A percentile compares a stretch with the other conserved stretches of the same genome.
phyloP scores from a whole-genome alignment of 2,797 vertebrate species.

The Gila robusta region DNA sequence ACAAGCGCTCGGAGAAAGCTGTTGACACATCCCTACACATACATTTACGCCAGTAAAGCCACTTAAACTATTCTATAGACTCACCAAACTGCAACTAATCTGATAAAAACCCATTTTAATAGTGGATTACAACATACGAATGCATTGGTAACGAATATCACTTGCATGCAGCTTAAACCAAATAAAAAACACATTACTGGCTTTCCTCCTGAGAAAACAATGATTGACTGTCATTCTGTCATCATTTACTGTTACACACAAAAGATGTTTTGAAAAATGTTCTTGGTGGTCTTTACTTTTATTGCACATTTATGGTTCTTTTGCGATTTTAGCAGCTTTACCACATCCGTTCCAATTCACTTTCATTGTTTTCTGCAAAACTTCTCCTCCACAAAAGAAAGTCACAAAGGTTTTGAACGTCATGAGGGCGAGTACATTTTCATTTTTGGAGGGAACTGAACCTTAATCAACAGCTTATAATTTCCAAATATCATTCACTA shows the following conservation, averaged over 20 bases:
- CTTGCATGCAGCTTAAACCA: neutral
- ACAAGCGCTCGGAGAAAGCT: neutral
- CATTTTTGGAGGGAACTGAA: neutral
- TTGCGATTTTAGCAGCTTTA: neutral
- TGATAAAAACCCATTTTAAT: neutral
- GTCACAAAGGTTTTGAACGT: neutral
- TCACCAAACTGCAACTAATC: neutral
- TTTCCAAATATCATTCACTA: neutral
- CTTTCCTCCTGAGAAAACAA: neutral
- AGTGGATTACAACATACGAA: neutral
- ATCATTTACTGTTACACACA: neutral
- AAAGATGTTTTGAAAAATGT: neutral
- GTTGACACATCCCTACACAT: neutral
- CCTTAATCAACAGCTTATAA: too few relatives aligned
- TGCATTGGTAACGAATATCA: neutral
- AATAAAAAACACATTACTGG: neutral
- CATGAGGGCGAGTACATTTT: neutral
- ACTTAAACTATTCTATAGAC: neutral
- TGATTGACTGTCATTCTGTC: neutral
- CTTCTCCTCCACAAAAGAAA: neutral
- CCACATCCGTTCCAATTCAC: neutral
- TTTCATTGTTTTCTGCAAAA: slow-evolving; percentile 1
- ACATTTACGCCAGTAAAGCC: neutral
- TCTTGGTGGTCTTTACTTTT: neutral
- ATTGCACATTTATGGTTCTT: neutral